Evolutionary conservation across 1,140 invertebrate species (phyloP).

Genomic region (Apis laboriosa): DNA sequence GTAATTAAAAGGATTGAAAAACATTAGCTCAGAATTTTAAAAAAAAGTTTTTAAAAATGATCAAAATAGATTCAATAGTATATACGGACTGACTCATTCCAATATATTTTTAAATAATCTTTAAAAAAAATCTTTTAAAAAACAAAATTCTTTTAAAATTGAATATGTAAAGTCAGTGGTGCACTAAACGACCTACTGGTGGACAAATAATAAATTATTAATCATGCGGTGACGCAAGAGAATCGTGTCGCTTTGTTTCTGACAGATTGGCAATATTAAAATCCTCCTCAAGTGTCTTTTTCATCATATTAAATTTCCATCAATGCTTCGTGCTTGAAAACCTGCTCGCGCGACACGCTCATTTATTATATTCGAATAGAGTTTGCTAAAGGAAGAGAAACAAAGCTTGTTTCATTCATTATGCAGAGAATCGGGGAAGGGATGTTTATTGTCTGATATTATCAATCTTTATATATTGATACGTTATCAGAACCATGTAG

Average conservation of each 20-base stretch:
- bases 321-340: slow-evolving; percentile 57
- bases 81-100: too few species aligned
- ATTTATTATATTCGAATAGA: slow-evolving; percentile 61
- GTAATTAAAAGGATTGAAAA: too few species aligned
- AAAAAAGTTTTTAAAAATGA: too few species aligned
- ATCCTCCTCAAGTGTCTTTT: slow-evolving; percentile 63
- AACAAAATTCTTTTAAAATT: too few species aligned
- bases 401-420: slow-evolving; percentile 33
- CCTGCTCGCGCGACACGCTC: slow-evolving; percentile 31
- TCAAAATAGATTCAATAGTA: too few species aligned
- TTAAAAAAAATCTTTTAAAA: too few species aligned
- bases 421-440: slow-evolving; percentile 3
- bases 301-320: slow-evolving; percentile 66
- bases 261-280: slow-evolving; percentile 66
- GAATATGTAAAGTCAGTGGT: slow-evolving; percentile 24
- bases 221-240: slow-evolving; percentile 50
- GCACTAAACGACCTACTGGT: slow-evolving; percentile 30
- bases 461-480: not conserved
- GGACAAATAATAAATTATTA: slow-evolving; percentile 67
- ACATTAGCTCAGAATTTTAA: too few species aligned
- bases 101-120: too few species aligned
- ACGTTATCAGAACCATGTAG: not conserved
- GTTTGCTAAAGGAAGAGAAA: slow-evolving; percentile 5
- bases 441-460: not conserved
- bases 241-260: slow-evolving; percentile 51